Conservation (phyloP, 2,113 vertebrate genomes). For the Oncorhynchus clarkii region DNA sequence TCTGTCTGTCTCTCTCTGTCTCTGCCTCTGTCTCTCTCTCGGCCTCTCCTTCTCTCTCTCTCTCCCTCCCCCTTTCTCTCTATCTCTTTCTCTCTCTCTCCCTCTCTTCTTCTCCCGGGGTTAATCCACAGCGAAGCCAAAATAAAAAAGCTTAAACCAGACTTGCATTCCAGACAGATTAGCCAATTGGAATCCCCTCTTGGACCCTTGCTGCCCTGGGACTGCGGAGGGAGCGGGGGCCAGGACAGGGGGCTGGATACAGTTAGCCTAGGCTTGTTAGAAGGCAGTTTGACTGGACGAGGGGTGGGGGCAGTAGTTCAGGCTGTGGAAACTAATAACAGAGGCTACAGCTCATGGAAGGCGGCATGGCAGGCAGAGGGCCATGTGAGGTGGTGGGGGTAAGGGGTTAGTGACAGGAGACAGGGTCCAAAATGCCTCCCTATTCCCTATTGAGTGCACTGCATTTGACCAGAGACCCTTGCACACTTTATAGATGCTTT, state of each 20-base stretch:
- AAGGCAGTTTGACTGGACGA: constrained; percentile 1
- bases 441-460: no score
- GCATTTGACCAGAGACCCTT: no score
- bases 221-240: neutral
- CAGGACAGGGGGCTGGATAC: no score
- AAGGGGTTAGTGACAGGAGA: no score
- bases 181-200: constrained; percentile 50
- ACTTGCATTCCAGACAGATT: constrained; percentile 71
- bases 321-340: neutral
- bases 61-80: neutral
- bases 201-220: constrained; percentile 24
- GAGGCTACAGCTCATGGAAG: neutral
- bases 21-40: neutral
- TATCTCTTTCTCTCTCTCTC: neutral
- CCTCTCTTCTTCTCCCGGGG: neutral
- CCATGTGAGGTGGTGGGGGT: no score
- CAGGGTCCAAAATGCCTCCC: no score
- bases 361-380: neutral
- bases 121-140: constrained; percentile 8
- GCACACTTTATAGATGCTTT: no score
- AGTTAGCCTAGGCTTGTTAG: constrained; percentile 1
- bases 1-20: neutral
- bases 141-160: constrained; percentile 42
- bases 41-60: neutral
- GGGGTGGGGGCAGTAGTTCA: neutral